phyloP scores from a whole-genome alignment of 2,113 vertebrate genomes.

The Gorilla gorilla region DNA sequence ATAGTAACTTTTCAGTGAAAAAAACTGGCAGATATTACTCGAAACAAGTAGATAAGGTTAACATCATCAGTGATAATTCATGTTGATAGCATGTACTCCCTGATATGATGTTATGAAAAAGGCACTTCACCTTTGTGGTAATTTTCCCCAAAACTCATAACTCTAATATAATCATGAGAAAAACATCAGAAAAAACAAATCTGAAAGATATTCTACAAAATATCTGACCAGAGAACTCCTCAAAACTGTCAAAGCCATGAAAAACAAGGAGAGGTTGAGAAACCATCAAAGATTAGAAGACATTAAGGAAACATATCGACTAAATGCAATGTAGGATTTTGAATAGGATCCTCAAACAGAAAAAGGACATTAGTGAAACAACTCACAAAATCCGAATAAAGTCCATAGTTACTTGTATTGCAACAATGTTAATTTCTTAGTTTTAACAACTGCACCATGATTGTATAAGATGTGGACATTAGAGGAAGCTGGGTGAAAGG shows the following conservation, averaged over 20 bases:
- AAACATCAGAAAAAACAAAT: background rate
- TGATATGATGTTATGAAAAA: background rate
- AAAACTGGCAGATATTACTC: background rate
- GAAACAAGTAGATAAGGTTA: background rate
- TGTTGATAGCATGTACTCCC: background rate
- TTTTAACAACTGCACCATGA: background rate
- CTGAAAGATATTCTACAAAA: background rate
- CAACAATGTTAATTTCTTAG: background rate
- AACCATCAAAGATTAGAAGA: background rate
- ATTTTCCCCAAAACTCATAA: background rate
- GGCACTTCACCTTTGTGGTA: background rate
- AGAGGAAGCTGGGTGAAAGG: background rate
- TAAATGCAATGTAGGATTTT: background rate
- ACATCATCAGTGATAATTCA: background rate
- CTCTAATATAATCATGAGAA: background rate
- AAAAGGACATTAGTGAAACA: background rate
- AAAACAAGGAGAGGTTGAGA: background rate
- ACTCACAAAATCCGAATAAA: background rate
- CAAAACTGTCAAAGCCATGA: background rate
- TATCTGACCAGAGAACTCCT: background rate
- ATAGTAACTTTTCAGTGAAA: background rate
- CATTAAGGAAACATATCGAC: background rate
- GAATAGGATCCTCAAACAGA: background rate
- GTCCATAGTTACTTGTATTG: background rate
- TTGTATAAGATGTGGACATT: background rate